Conservation (phyloP, 2,113 vertebrate species). For the Halichoerus grypus region DNA sequence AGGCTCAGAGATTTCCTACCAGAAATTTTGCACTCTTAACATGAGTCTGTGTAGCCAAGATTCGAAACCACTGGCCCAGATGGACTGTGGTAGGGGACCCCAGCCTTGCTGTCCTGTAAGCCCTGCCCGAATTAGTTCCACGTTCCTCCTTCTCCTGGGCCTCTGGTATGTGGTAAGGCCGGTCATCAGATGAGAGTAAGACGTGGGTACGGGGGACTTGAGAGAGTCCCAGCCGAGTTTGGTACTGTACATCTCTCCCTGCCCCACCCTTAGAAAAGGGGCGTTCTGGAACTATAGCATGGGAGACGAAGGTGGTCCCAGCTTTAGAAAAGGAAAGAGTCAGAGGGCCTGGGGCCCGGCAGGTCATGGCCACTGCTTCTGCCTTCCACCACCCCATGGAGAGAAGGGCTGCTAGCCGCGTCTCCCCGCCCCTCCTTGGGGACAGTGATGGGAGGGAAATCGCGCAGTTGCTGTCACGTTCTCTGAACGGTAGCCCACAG, state of each 20-base stretch:
- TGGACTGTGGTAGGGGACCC: neutral
- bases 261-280: neutral
- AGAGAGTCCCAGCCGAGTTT: neutral
- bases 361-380: neutral
- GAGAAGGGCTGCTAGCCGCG: neutral
- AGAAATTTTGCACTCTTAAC: neutral
- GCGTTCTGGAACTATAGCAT: neutral
- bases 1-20: neutral
- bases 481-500: neutral
- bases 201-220: neutral
- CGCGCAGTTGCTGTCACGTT: rapidly evolving
- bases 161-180: neutral
- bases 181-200: neutral
- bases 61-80: neutral
- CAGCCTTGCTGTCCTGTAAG: neutral
- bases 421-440: neutral
- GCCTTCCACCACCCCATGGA: neutral
- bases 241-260: neutral
- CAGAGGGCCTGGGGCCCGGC: neutral
- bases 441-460: neutral
- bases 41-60: neutral
- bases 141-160: neutral
- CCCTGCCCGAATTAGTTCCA: neutral
- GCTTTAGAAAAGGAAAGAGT: neutral
- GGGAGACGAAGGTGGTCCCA: neutral